These are phyloP conservation scores for Pseudopodoces humilis DNA, from an alignment of 2,113 vertebrate genomes.

Conservation along the genomic window DNA sequence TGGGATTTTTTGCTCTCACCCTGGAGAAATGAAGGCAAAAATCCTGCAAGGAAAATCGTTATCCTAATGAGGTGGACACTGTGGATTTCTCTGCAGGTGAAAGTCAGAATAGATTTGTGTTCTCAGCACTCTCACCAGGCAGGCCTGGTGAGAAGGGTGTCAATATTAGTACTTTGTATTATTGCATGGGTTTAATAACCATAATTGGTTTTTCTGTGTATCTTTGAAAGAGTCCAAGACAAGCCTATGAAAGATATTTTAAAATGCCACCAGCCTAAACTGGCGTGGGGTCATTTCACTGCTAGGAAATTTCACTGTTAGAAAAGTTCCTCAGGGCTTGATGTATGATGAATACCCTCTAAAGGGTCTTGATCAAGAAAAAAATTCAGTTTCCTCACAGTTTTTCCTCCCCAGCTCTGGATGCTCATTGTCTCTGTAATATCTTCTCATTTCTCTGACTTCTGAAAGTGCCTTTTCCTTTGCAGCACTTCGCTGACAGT, in stretches of 20 bases:
- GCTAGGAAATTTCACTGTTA: too few relatives aligned
- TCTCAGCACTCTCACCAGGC: background rate
- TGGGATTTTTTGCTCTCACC: background rate
- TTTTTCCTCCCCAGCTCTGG: background rate
- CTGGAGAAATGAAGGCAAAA: background rate
- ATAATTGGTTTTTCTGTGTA: accelerated
- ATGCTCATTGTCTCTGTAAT: background rate
- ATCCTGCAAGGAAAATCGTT: background rate
- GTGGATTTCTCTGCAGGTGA: background rate
- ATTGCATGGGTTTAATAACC: background rate
- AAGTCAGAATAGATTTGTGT: background rate
- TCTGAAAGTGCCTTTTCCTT: slow-evolving; percentile 1
- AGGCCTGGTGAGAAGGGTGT: background rate
- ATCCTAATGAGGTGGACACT: background rate
- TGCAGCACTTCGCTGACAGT: background rate
- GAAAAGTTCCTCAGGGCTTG: background rate
- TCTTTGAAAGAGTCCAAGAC: background rate
- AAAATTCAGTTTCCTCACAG: background rate
- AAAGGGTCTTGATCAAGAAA: background rate
- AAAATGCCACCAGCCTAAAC: background rate
- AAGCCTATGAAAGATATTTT: background rate
- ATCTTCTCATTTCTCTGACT: background rate
- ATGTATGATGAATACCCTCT: background rate
- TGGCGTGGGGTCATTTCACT: background rate
- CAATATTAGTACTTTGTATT: background rate